These are phyloP conservation scores for Elysia crispata DNA, from an alignment of 2,888 invertebrate species.

Conservation along the genomic window DNA sequence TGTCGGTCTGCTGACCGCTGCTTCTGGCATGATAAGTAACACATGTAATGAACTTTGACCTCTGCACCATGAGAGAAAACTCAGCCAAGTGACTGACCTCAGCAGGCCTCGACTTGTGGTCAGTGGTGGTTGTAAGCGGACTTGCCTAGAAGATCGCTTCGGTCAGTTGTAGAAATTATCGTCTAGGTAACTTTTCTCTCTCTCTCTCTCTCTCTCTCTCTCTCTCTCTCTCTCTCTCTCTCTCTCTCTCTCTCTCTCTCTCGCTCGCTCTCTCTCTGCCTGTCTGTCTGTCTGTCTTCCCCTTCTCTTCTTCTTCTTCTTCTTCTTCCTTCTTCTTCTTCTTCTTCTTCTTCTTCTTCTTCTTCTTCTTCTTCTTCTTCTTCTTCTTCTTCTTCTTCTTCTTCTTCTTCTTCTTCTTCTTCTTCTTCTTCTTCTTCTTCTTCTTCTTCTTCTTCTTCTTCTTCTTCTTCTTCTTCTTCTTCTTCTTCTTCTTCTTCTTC, in stretches of 20 bases:
- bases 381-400: conserved; percentile 33
- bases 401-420: conserved; percentile 14
- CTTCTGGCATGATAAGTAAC: no score
- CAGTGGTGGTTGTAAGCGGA: no score
- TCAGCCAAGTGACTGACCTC: no score
- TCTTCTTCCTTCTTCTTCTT: conserved; percentile 16
- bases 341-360: conserved; percentile 19
- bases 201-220: conserved; percentile 2
- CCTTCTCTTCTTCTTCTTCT: neutral
- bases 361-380: conserved; percentile 32
- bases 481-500: neutral
- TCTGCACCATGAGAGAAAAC: no score
- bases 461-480: neutral
- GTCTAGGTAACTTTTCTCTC: neutral
- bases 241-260: neutral
- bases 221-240: neutral
- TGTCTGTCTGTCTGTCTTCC: no score
- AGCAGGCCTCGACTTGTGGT: no score
- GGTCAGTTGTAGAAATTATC: no score
- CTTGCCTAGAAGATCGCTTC: no score
- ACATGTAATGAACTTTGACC: no score
- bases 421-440: neutral
- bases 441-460: neutral
- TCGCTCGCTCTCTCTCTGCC: no score
- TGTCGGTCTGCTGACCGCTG: no score